phyloP scores from a whole-genome alignment of 2,113 vertebrate species.

The Phocoena phocoena region DNA sequence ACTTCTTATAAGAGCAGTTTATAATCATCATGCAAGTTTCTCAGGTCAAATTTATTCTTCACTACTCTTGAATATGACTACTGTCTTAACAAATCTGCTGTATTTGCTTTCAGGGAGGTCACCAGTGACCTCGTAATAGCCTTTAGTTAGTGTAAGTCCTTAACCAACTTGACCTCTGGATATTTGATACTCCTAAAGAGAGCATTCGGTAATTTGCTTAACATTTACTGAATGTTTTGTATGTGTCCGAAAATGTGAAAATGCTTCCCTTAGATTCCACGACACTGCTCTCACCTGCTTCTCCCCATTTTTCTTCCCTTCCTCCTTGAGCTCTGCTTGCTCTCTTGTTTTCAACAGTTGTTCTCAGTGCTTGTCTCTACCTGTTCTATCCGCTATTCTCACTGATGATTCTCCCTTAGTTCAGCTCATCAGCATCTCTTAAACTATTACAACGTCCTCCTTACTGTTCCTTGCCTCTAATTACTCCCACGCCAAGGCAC shows the following conservation, averaged over 20 bases:
- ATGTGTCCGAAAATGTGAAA: neutral
- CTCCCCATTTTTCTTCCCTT: neutral
- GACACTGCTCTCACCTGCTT: neutral
- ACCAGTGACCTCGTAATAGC: neutral
- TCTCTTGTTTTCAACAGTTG: neutral
- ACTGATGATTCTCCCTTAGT: neutral
- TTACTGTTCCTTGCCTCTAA: neutral
- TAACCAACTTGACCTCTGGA: constrained; percentile 15
- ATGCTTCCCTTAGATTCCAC: neutral
- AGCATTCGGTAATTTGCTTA: constrained; percentile 20
- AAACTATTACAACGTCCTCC: neutral
- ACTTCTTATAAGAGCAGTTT: neutral
- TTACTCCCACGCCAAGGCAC: neutral
- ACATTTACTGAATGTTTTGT: neutral
- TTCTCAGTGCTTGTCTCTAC: neutral
- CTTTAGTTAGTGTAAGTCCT: constrained; percentile 27
- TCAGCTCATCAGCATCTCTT: neutral
- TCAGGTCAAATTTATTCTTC: neutral
- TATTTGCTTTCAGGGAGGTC: constrained; percentile 19
- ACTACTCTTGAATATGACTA: constrained; percentile 39
- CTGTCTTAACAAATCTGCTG: neutral
- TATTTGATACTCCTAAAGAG: constrained; percentile 40
- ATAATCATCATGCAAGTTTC: neutral
- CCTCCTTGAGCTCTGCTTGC: neutral
- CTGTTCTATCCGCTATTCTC: neutral